Conservation (phyloP, 2,797 vertebrate genomes). For the Onychomys torridus region DNA sequence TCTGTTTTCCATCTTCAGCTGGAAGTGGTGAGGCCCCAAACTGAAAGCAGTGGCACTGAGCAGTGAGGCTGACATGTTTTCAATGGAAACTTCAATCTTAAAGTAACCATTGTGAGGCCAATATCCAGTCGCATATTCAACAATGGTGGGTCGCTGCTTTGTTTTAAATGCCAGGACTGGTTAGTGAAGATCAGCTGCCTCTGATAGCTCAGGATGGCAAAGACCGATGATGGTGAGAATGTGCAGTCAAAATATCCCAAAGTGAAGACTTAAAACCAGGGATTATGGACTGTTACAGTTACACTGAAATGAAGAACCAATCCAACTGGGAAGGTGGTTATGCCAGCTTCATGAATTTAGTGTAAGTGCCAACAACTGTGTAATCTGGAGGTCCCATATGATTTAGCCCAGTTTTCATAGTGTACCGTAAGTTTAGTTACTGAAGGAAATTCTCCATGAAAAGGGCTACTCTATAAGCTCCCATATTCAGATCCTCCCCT, state of each 20-base stretch:
- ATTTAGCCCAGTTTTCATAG: not conserved
- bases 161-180: not conserved
- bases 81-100: not conserved
- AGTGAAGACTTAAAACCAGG: not conserved
- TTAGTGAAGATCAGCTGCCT: not conserved
- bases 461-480: not conserved
- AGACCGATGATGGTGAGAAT: not conserved
- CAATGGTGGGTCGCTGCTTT: not conserved
- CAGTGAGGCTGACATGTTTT: not conserved
- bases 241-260: not conserved
- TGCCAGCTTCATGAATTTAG: not conserved
- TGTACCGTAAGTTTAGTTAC: not conserved
- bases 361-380: not conserved
- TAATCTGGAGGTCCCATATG: not conserved
- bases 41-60: not conserved
- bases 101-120: not conserved
- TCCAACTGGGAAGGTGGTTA: not conserved
- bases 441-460: not conserved
- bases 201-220: not conserved
- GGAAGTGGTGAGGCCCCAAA: conserved; percentile 55
- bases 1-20: conserved; percentile 62
- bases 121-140: not conserved
- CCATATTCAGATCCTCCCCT: not conserved
- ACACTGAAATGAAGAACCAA: not conserved
- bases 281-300: not conserved